phyloP scores from a whole-genome alignment of 2,888 invertebrate genomes.

The Ormyrus thymus region DNA sequence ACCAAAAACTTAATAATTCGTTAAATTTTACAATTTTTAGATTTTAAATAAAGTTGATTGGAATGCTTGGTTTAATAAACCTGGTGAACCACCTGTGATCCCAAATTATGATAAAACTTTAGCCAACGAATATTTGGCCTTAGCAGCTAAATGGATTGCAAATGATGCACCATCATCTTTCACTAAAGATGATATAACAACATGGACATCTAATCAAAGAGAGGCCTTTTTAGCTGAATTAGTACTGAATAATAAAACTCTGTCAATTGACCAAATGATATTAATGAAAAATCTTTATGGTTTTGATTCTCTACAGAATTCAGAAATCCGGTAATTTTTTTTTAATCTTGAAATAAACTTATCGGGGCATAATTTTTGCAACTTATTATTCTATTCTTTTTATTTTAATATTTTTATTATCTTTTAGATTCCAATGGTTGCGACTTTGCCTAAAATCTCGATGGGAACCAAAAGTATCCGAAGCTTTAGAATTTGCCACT shows the following conservation, averaged over 20 bases:
- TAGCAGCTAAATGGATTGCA: constrained; percentile 78
- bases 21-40: constrained; percentile 48
- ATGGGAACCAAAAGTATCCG: constrained; percentile 81
- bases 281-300: constrained; percentile 81
- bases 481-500: constrained; percentile 86
- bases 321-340: constrained; percentile 80
- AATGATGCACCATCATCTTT: constrained; percentile 76
- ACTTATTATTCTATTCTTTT: too few relatives aligned
- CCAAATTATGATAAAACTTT: constrained; percentile 86
- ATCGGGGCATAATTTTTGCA: too few relatives aligned
- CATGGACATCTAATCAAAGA: constrained; percentile 81
- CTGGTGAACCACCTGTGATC: constrained; percentile 93
- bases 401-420: neutral
- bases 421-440: constrained; percentile 81
- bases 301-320: constrained; percentile 82
- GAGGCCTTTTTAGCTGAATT: constrained; percentile 83
- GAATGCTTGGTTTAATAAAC: constrained; percentile 87
- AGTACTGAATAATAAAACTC: constrained; percentile 76
- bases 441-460: constrained; percentile 85
- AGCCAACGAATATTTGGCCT: constrained; percentile 78
- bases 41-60: constrained; percentile 80
- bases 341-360: constrained; percentile 32
- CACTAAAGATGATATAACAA: constrained; percentile 76
- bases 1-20: constrained; percentile 4
- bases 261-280: constrained; percentile 78